Percentiles rank a stretch among this genome's conserved stretches.
Conservation (phyloP, 2,113 vertebrate genomes). For the Pseudopipra pipra region DNA sequence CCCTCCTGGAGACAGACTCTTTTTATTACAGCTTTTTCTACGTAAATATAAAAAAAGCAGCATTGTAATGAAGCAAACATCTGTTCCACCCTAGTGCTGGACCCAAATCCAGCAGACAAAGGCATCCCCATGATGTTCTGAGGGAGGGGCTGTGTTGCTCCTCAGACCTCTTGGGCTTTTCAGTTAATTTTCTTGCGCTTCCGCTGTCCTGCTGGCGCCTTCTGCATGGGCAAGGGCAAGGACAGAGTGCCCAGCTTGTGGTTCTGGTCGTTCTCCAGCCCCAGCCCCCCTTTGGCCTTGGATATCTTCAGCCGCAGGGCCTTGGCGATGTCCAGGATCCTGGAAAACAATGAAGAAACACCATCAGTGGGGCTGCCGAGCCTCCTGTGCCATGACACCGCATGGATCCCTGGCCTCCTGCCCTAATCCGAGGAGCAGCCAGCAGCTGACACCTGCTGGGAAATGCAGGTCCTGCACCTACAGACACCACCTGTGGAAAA, state of each 20-base stretch:
- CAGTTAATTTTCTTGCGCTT: constrained; percentile 82
- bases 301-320: constrained; percentile 86
- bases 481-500: background rate
- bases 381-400: accelerated
- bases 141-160: background rate
- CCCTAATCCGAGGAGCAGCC: background rate
- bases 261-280: constrained; percentile 29
- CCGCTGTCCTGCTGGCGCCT: constrained; percentile 1
- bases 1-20: accelerated
- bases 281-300: constrained; percentile 51
- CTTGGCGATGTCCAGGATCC: constrained; percentile 85
- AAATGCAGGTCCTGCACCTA: background rate
- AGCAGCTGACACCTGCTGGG: background rate
- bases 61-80: background rate
- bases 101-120: background rate
- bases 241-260: constrained; percentile 80
- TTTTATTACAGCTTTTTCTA: background rate
- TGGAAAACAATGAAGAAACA: background rate
- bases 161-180: background rate
- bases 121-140: background rate
- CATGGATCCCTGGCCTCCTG: background rate
- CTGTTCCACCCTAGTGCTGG: background rate
- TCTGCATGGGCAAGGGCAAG: constrained; percentile 81
- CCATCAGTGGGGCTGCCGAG: accelerated
- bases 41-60: background rate